A percentile compares a stretch with the other conserved stretches of the same genome.
phyloP scores from a whole-genome alignment of 2,888 invertebrate species.

The Tetranychus piercei region DNA sequence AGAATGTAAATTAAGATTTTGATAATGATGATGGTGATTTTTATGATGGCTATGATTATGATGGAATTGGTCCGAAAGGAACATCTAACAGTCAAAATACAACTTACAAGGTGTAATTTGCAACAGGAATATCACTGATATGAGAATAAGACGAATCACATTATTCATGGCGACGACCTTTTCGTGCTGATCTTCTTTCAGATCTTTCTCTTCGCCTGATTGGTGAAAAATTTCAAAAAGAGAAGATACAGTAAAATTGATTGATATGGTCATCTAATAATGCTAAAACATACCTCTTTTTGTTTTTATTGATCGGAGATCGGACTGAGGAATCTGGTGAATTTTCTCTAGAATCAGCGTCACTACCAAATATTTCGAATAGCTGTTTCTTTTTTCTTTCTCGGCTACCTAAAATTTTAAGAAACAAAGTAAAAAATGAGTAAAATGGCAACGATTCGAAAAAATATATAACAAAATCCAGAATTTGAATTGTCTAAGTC shows the following conservation, averaged over 20 bases:
- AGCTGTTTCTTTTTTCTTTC: neutral
- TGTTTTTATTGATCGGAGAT: neutral
- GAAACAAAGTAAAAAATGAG: neutral
- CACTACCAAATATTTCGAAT: constrained; percentile 6
- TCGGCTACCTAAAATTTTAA: neutral
- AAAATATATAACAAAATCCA: no score
- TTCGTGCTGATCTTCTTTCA: neutral
- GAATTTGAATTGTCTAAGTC: no score
- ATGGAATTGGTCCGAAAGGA: no score
- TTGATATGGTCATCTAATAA: neutral
- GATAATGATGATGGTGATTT: no score
- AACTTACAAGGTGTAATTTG: neutral
- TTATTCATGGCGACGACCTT: neutral
- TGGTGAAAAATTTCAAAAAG: neutral
- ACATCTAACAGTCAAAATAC: no score
- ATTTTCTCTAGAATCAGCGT: neutral
- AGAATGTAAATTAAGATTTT: no score
- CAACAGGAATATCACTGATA: neutral
- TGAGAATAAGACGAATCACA: neutral
- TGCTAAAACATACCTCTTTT: neutral
- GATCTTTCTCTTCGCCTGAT: neutral
- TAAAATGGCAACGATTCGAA: neutral
- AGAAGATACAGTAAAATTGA: neutral
- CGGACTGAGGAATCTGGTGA: neutral
- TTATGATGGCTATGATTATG: no score